phyloP scores from a whole-genome alignment of 2,888 invertebrate genomes.

The Lobophora halterata region DNA sequence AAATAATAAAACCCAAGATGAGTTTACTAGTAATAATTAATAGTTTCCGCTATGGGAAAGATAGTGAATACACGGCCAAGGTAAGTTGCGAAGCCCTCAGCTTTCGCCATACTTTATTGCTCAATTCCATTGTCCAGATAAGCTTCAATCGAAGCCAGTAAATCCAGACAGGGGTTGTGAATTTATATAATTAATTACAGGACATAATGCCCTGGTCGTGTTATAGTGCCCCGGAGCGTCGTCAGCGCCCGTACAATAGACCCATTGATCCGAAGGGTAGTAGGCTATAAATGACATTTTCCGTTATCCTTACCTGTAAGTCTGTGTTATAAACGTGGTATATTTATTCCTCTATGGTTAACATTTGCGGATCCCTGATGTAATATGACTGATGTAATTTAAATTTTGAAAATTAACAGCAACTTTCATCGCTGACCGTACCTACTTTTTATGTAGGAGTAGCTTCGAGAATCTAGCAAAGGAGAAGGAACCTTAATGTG shows the following conservation, averaged over 20 bases:
- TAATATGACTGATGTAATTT: too few relatives aligned
- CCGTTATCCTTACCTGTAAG: too few relatives aligned
- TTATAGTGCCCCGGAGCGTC: slow-evolving; percentile 61
- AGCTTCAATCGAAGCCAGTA: slow-evolving; percentile 46
- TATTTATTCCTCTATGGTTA: too few relatives aligned
- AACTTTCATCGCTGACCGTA: too few relatives aligned
- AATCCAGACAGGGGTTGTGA: slow-evolving; percentile 43
- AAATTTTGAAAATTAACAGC: too few relatives aligned
- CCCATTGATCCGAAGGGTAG: slow-evolving; percentile 48
- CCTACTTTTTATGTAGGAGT: too few relatives aligned
- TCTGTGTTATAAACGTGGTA: too few relatives aligned
- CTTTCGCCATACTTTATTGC: slow-evolving; percentile 14
- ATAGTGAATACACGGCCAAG: slow-evolving; percentile 12
- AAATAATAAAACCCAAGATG: too few relatives aligned
- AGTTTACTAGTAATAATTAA: too few relatives aligned
- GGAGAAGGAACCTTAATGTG: too few relatives aligned
- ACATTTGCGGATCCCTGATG: too few relatives aligned
- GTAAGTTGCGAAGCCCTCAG: slow-evolving; percentile 12
- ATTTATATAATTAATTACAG: slow-evolving; percentile 68
- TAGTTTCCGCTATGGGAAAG: not conserved
- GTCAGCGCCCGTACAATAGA: slow-evolving; percentile 45
- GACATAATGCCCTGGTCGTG: slow-evolving; percentile 50
- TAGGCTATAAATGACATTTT: slow-evolving; percentile 56
- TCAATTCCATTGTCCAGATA: slow-evolving; percentile 36
- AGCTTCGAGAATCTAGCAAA: too few relatives aligned